Evolutionary conservation across 2,113 vertebrate species (phyloP), one percentile per base, ranked within the genome.

Genomic region (Vulpes ferrilata): DNA sequence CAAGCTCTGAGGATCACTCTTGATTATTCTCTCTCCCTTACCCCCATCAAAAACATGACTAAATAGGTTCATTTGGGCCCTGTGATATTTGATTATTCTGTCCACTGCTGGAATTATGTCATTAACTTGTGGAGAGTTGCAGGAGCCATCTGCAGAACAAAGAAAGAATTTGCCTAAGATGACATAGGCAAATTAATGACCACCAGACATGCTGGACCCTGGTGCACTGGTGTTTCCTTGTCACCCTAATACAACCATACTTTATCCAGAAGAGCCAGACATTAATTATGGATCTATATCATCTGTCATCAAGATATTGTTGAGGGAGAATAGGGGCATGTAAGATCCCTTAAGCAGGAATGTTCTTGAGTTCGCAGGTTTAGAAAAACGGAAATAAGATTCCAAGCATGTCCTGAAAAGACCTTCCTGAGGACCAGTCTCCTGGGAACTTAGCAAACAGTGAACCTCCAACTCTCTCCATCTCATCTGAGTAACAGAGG

Each of bases 401-500:
- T 69, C 13, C 38, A n/a, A 4, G 25, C 4, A 15, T 93, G 81
- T 92, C 88, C 96, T 96, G 88, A 88, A 65, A 96, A 95, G 51
- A 65, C 86, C 71, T 96, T 69, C 25, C 76, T 73, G 11, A 94
- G 78, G 30, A 81, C 74, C 25, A 59, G 65, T 62, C 25, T 83
- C 55, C 67, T 20, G n/a, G 53, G 55, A 82, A 85, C 12, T 43
- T 78, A 17, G 59, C 67, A 79, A 51, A 67, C 30, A 53, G 6
- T 38, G 53, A 96, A 60, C 22, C 30, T 88, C 90, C 87, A 57
- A 35, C 55, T 76, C 25, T 81, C 38, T 62, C 88, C 64, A 27
- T 78, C 30, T 94, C 38, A 2, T 62, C 84, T 67, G 81, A 20
- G 82, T 43, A 62, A 53, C 85, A 62, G 93, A 90, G 59, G 85